Evolutionary conservation across 2,888 invertebrate species (phyloP), one percentile per base, ranked within the genome.

Genomic region (Pandemis cinnamomeana): DNA sequence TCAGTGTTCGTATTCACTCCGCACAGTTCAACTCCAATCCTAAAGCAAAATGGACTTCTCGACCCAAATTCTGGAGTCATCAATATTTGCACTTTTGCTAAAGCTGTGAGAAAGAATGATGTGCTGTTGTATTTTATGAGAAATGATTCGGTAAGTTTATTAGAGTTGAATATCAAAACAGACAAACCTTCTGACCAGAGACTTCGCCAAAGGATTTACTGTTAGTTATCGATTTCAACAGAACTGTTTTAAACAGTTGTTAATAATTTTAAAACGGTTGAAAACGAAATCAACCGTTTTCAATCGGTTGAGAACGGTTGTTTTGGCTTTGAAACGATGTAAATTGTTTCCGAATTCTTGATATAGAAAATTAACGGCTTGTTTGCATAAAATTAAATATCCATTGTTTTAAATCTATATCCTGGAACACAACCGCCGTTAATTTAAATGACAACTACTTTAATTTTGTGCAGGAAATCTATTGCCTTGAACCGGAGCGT

Each of bases 1-100:
- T 41, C 89, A 94, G 94, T 94, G n/a, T 87, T 87, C 68, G 86
- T 94, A 20, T 94, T 94, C 80, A 90, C 82, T 0, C 94, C 94
- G 1, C 92, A 91, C 76, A 89, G 78, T 58, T 87, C 93, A 0
- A 84, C 80, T 1, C 94, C 94, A 0, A 79, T 93, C 58, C 70
- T 94, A 44, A 81, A 81, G 1, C 84, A 87, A 60, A 89, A 91
- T 68, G 75, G 82, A 0, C 76, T 93, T 4, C 71, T 92, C 41
- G 84, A 89, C 53, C 90, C 91, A 0, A 77, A 82, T 1, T 84
- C 86, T 0, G 94, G 94, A 0, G 83, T 90, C 0, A 87, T 94
- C 76, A 90, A 89, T 67, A 89, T 91, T 75, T 91, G 92, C 70
- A 85, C 87, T 0, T 94, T 94, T 72, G 93, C 90, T 5, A 81